Base-by-base conservation (phyloP, 1,140 invertebrate genomes). In the Philopotamus ludificatus region DNA sequence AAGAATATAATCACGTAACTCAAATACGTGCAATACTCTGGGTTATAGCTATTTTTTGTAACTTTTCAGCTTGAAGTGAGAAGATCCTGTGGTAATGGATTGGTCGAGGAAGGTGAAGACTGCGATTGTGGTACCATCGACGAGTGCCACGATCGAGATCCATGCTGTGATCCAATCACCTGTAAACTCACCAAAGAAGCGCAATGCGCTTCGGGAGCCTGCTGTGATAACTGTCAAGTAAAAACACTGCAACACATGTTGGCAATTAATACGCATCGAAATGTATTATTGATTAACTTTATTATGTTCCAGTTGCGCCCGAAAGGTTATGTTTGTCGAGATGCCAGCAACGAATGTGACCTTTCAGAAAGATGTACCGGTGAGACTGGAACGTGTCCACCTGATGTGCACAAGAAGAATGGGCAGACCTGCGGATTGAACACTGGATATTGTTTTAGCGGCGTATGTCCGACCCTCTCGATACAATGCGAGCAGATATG, bases 141-240 rank as follows among this genome's bases (percentile, higher is more conserved):
- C 63, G 90, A 96, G 70, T 98, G 95, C 80, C 83, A 87, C 20
- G 80, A 86, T 58, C 80, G 83, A 34, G 95, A 97, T 80, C 92
- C 93, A 1, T 98, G 95, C 79, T 98, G 95, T 81, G 94, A 98
- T 80, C 92, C 93, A 54, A 90, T 93, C 74, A 97, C 95, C 16
- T 98, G 96, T 79, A 91, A 94, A 64, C 84, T 98, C 20, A 92
- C 87, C 53, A 88, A 88, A 53, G 94, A 96, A 77, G 88, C 95
- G 0, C 87, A 96, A 79, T 98, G 96, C 78, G 92, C 94, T 25
- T 85, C 86, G 12, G 95, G 95, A 4, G 89, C 90, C 21, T 98
- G 96, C 80, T 98, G 96, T 77, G 88, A 90, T 69, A 86, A 92
- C 69, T 97, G 93, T 77, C 89, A 89, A 80, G 94, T 95, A 84